A percentile compares a stretch with the other conserved stretches of the same genome.
phyloP scores from a whole-genome alignment of 2,888 invertebrate species.

The Alsophila aescularia region DNA sequence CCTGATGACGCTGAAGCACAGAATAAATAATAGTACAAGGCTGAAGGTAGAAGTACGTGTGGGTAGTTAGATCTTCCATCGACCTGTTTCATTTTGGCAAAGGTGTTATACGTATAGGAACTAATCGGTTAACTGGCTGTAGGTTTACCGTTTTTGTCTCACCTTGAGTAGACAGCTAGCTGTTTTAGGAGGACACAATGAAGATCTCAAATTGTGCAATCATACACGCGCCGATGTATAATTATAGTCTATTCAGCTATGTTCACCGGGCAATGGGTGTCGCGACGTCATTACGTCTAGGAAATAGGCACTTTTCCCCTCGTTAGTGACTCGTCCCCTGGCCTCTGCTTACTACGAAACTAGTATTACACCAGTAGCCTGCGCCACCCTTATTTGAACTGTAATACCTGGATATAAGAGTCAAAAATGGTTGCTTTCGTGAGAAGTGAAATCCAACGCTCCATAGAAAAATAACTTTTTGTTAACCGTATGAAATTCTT shows the following conservation, averaged over 20 bases:
- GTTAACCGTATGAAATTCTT: slow-evolving; percentile 13
- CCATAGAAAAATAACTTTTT: slow-evolving; percentile 7
- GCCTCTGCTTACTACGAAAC: slow-evolving; percentile 51
- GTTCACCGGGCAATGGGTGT: slow-evolving; percentile 59
- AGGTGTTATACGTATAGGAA: too few relatives aligned
- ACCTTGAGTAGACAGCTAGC: too few relatives aligned
- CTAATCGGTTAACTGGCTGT: too few relatives aligned
- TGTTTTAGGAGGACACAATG: too few relatives aligned
- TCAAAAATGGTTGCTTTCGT: neutral
- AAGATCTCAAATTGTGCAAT: too few relatives aligned
- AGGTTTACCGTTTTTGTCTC: too few relatives aligned
- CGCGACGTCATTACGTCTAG: slow-evolving; percentile 79
- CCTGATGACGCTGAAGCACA: too few relatives aligned
- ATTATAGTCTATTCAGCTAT: slow-evolving; percentile 36
- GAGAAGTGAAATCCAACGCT: neutral
- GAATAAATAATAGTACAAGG: too few relatives aligned
- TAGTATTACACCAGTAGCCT: slow-evolving; percentile 29
- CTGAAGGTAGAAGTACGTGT: too few relatives aligned
- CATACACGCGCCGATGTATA: too few relatives aligned
- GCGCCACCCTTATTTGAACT: slow-evolving; percentile 27
- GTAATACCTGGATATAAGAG: slow-evolving; percentile 15
- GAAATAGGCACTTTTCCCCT: slow-evolving; percentile 84
- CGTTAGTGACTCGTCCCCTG: slow-evolving; percentile 76
- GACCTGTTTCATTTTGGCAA: too few relatives aligned
- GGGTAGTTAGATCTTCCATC: too few relatives aligned